A percentile compares a stretch with the other conserved stretches of the same genome.
Conservation (phyloP, 2,113 vertebrate genomes). For the Caranx ignobilis region DNA sequence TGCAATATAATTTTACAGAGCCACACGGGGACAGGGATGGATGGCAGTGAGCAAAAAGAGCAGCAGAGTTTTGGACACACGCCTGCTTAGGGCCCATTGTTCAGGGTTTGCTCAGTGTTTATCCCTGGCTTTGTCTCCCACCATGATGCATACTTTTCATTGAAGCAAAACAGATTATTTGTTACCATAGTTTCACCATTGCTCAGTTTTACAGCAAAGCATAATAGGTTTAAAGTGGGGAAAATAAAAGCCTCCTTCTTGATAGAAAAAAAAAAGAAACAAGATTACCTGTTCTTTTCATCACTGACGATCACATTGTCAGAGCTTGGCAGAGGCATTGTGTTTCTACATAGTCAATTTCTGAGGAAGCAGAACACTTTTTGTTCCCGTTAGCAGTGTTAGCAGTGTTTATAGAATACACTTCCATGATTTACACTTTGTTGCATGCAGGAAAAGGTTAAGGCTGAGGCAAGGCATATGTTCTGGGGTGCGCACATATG, state of each 20-base stretch:
- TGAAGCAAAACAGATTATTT: constrained; percentile 87
- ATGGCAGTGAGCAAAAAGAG: constrained; percentile 67
- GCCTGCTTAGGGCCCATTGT: constrained; percentile 69
- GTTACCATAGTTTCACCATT: constrained; percentile 88
- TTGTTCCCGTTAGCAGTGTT: background rate
- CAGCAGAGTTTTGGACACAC: constrained; percentile 74
- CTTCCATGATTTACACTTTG: background rate
- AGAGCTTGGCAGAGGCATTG: constrained; percentile 31
- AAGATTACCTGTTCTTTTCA: constrained; percentile 79
- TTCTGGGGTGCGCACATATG: background rate
- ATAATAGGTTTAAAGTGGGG: constrained; percentile 76
- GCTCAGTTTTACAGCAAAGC: constrained; percentile 80
- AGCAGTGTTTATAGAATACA: background rate
- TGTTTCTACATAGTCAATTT: constrained; percentile 24
- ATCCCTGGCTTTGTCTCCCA: constrained; percentile 84
- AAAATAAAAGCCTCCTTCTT: constrained; percentile 38
- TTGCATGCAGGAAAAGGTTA: constrained; percentile 4
- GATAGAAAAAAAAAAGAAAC: constrained; percentile 33
- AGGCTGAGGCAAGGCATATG: background rate
- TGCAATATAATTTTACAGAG: constrained; percentile 58
- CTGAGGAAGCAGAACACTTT: constrained; percentile 9
- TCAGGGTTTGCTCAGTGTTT: constrained; percentile 79
- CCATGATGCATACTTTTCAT: constrained; percentile 87
- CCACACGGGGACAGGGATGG: constrained; percentile 66
- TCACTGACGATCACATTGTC: constrained; percentile 60